These are phyloP conservation scores for Tiliqua scincoides DNA, from an alignment of 2,113 vertebrate species.

Conservation along the genomic window DNA sequence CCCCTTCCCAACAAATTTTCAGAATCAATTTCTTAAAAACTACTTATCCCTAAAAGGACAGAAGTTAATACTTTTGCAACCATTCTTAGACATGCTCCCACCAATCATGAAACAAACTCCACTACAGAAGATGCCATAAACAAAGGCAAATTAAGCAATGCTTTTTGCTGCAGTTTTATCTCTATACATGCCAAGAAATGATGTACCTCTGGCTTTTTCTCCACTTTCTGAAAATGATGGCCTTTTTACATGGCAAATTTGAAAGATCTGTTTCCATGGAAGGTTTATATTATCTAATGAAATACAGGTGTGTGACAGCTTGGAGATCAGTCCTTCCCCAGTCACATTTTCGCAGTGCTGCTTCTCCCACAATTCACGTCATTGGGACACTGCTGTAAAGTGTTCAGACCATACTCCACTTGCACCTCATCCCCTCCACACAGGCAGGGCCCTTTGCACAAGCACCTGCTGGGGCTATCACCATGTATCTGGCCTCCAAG, in stretches of 20 bases:
- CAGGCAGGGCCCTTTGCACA: neutral
- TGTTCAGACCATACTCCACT: neutral
- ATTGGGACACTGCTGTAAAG: neutral
- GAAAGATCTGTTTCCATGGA: no score
- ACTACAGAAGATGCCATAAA: neutral
- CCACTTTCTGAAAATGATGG: constrained; percentile 12
- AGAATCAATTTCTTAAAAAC: neutral
- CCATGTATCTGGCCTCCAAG: neutral
- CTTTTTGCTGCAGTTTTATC: neutral
- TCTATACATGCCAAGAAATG: neutral
- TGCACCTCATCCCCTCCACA: no score
- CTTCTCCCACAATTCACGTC: neutral
- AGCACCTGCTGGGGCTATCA: neutral
- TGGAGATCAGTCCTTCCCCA: neutral
- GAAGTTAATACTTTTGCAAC: neutral
- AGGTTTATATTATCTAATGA: no score
- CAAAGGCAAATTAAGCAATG: neutral
- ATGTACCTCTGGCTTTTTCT: constrained; percentile 11
- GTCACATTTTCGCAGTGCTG: no score
- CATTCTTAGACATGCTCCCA: neutral
- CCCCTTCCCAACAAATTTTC: no score
- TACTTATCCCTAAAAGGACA: neutral
- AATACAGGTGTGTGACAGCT: neutral
- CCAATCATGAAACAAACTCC: neutral
- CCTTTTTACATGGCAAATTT: no score